Base-by-base conservation (phyloP, 2,888 invertebrate species). In the Papilio demoleus region DNA sequence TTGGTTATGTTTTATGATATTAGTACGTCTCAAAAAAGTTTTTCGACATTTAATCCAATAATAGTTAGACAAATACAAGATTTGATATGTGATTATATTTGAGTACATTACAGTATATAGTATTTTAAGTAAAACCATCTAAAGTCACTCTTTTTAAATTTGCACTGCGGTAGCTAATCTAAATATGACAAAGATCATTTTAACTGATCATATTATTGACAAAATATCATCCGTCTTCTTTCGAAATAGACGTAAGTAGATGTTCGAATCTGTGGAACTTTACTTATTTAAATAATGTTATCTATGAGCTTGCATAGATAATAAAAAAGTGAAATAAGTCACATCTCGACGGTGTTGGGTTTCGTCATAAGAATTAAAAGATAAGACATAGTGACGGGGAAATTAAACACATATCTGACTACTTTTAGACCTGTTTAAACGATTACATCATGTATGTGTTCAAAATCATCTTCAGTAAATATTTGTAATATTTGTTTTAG, bases 281-380 rank as follows among this genome's bases (percentile, higher is more conserved):
- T 47, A 56, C 42, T 56, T 61, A 59, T 68, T 65, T 47, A 53
- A 69, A 65, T 61, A 69, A 53, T 42, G 40, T 69, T 69, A 69
- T 69, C 69, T 65, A 22, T 38, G 31, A 22, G 50, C 31, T 34
- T 38, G 62, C 27, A 58, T 38, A 68, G 65, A 65, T 65, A 42
- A 68, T 47, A 64, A 68, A 53, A 63, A 36, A 61, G 68, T 50
- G 34, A 65, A 69, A 65, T 65, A 65, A 69, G 61, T 67, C 50
- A 67, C 61, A 62, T 60, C 40, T 59, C 45, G 19, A 64, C 60
- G 64, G 34, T 36, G 65, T 45, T 40, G 53, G 60, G 60, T 69
- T 69, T 69, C 65, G 53, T 69, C 69, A 69, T n/a, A 60, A 17
- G 65, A 69, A 65, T 69, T 65, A 69, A 69, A 65, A 65, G 65